A percentile compares a stretch with the other conserved stretches of the same genome.
Conservation (phyloP, 1,140 invertebrate species). For the Drosophila auraria region DNA sequence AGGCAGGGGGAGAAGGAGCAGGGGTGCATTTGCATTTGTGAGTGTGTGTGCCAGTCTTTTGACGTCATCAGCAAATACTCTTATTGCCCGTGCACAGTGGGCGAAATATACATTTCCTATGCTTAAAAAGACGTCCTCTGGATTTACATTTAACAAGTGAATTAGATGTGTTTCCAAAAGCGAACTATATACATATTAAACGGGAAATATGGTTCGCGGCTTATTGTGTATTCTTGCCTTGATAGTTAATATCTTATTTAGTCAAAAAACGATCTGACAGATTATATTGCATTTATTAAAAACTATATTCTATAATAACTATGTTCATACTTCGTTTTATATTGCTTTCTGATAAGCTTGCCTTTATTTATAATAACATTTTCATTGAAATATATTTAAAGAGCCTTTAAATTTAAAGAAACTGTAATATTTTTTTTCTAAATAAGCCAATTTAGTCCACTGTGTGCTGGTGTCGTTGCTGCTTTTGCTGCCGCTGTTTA, state of each 20-base stretch:
- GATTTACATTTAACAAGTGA: background rate
- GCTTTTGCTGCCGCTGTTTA: slow-evolving; percentile 66
- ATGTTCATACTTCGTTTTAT: too few relatives aligned
- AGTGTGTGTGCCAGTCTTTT: slow-evolving; percentile 44
- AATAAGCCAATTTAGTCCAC: background rate
- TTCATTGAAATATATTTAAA: background rate
- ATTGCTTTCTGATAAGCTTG: background rate
- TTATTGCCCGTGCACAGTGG: slow-evolving; percentile 12
- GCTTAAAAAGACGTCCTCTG: background rate
- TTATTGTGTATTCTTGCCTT: background rate
- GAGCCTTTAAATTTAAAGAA: background rate
- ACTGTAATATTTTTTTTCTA: background rate
- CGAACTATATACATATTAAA: background rate
- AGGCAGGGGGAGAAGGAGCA: background rate
- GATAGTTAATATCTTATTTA: too few relatives aligned
- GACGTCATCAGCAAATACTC: slow-evolving; percentile 69
- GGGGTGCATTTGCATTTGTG: slow-evolving; percentile 26
- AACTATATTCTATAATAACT: too few relatives aligned
- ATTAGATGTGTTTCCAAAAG: background rate
- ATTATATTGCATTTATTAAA: too few relatives aligned
- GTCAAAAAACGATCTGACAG: too few relatives aligned
- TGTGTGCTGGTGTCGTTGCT: slow-evolving; percentile 28
- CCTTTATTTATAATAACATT: background rate
- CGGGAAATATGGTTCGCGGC: too few relatives aligned
- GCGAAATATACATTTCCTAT: background rate